Evolutionary conservation across 2,888 invertebrate species (phyloP).

Genomic region (Cantharis lateralis): DNA sequence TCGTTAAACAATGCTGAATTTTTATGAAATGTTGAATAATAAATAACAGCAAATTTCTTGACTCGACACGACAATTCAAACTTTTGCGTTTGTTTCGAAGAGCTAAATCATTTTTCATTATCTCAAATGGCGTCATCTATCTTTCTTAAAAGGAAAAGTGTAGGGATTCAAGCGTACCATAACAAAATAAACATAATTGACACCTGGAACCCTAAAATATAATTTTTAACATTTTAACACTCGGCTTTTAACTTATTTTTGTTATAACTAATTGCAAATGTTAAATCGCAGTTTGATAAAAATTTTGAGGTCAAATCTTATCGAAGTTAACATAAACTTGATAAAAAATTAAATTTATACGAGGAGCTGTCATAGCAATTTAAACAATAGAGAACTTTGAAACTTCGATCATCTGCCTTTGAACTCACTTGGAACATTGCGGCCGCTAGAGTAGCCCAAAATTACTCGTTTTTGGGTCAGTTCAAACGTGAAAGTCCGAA

Average conservation of each 20-base stretch:
- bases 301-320: neutral
- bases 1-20: no score
- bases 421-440: no score
- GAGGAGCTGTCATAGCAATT: neutral
- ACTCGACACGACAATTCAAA: neutral
- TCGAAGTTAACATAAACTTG: neutral
- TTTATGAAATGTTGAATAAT: neutral
- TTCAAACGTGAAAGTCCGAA: no score
- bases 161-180: neutral
- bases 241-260: neutral
- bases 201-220: neutral
- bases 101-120: neutral
- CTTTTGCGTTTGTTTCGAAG: neutral
- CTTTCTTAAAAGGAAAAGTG: neutral
- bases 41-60: neutral
- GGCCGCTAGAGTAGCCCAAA: no score
- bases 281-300: neutral
- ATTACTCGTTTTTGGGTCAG: no score
- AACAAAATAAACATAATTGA: neutral
- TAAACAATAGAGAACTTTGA: neutral
- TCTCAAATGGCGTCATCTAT: neutral
- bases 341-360: neutral
- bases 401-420: no score
- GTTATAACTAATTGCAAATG: no score
- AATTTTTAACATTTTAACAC: neutral